These are phyloP conservation scores for Bostrychus sinensis DNA, from an alignment of 2,113 vertebrate species.

Conservation along the genomic window DNA sequence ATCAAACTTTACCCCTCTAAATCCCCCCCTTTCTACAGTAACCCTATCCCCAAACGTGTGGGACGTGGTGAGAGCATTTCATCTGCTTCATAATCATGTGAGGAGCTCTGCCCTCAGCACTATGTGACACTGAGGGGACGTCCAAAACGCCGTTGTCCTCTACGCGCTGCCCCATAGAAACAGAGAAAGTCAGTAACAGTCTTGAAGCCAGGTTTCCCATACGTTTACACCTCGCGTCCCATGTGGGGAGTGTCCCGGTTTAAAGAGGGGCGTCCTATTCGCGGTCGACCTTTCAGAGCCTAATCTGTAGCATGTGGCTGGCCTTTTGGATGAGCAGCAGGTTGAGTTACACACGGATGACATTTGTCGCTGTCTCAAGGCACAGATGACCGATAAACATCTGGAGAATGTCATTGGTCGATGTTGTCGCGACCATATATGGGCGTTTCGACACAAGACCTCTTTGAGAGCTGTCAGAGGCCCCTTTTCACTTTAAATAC, in stretches of 20 bases:
- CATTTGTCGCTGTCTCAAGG: neutral
- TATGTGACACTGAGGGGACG: neutral
- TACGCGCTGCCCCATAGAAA: neutral
- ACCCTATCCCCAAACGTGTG: neutral
- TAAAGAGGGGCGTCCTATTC: neutral
- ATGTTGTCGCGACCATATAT: too few species aligned
- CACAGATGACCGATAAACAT: neutral
- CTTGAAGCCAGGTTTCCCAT: neutral
- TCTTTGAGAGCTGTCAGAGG: too few species aligned
- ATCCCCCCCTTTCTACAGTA: neutral
- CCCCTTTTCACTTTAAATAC: too few species aligned
- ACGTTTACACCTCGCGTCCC: too few species aligned
- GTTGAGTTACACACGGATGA: neutral
- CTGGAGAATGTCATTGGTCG: neutral
- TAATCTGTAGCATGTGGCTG: slow-evolving; percentile 9
- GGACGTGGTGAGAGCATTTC: neutral
- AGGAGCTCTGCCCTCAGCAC: neutral
- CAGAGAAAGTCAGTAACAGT: neutral
- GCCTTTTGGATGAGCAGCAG: neutral
- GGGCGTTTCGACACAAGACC: too few species aligned
- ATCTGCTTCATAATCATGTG: neutral
- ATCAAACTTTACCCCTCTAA: neutral
- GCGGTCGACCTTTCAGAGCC: slow-evolving; percentile 1
- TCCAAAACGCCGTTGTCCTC: neutral
- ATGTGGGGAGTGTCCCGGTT: neutral